Evolutionary conservation across 2,113 vertebrate genomes (phyloP).

Genomic region (Hystrix brachyura): DNA sequence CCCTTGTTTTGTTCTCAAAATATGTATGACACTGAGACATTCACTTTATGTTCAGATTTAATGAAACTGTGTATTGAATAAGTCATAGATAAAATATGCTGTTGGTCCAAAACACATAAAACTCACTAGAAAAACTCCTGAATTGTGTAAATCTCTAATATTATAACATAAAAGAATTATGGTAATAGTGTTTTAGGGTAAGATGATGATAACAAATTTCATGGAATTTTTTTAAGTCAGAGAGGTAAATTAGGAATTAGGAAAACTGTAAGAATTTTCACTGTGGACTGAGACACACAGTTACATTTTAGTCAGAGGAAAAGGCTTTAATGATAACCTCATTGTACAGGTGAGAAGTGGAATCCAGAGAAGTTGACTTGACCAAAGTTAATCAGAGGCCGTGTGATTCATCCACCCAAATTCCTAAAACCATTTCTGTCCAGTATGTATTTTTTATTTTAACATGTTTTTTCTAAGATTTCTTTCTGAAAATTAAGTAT

Average conservation of each 20-base stretch:
- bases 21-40: background rate
- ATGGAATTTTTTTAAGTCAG: background rate
- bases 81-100: background rate
- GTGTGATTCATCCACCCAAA: background rate
- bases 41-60: conserved; percentile 36
- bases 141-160: background rate
- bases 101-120: background rate
- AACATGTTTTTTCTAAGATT: background rate
- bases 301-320: background rate
- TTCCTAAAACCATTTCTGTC: background rate
- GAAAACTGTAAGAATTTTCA: background rate
- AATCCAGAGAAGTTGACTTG: background rate
- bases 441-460: conserved; percentile 20
- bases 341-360: background rate
- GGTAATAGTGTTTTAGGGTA: background rate
- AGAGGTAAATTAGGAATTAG: background rate
- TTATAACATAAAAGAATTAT: background rate
- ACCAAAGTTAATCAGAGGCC: background rate
- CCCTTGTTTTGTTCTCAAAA: background rate
- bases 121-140: background rate
- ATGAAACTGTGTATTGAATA: background rate
- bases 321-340: background rate
- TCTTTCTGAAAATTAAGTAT: background rate
- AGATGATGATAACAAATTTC: background rate
- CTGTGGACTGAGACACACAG: background rate